Percentiles rank a stretch among this genome's conserved stretches.
phyloP scores from a whole-genome alignment of 35 echinoderm and acorn worm genomes.

The Heliocidaris erythrogramma region DNA sequence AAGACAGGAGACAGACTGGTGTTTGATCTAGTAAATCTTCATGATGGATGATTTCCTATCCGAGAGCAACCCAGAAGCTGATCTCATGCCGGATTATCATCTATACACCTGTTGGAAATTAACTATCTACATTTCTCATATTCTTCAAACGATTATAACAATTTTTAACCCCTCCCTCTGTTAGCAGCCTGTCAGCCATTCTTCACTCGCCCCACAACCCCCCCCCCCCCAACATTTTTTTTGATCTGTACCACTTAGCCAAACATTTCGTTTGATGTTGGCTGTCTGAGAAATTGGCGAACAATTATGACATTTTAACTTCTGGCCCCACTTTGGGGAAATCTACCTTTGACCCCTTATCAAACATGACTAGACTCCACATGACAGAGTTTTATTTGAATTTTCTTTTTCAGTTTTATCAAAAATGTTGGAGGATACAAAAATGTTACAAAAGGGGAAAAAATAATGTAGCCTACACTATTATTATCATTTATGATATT shows the following conservation, averaged over 20 bases:
- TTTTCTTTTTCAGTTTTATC: not conserved
- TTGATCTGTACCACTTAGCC: not conserved
- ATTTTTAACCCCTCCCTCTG: not conserved
- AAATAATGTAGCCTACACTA: not conserved
- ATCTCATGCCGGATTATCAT: not conserved
- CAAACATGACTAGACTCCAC: not conserved
- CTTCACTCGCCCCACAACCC: not conserved
- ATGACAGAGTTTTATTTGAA: not conserved
- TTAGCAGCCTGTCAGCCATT: not conserved
- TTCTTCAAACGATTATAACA: not conserved
- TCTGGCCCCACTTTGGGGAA: conserved; percentile 28
- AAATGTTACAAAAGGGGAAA: not conserved
- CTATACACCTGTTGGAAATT: not conserved
- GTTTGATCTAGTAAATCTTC: conserved; percentile 23
- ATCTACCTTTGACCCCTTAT: conserved; percentile 21
- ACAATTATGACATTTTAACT: conserved; percentile 39
- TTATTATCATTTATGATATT: not conserved
- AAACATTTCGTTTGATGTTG: not conserved
- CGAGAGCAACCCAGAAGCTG: not conserved
- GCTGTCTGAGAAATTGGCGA: not conserved
- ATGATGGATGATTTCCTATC: conserved; percentile 26
- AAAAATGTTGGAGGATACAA: not conserved
- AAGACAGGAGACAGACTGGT: not conserved
- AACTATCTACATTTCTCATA: not conserved
- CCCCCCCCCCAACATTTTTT: not conserved